phyloP scores from a whole-genome alignment of 2,888 invertebrate genomes.

The Asteroscopus sphinx region DNA sequence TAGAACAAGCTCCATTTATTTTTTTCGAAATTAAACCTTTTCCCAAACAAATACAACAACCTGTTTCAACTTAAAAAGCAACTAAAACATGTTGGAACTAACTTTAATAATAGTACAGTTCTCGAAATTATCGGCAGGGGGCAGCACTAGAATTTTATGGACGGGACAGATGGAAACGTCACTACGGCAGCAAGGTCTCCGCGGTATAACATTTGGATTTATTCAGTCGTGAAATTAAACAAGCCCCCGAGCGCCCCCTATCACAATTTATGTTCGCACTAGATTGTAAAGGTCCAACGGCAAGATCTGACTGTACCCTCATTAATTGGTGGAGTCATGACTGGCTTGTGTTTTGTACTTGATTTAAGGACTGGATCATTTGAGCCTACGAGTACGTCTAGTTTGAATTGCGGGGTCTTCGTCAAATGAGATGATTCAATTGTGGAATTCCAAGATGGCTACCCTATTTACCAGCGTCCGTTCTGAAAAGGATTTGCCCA shows the following conservation, averaged over 20 bases:
- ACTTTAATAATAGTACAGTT: constrained; percentile 35
- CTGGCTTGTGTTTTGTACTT: constrained; percentile 71
- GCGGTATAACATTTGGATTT: constrained; percentile 86
- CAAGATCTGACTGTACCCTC: constrained; percentile 77
- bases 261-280: constrained; percentile 88
- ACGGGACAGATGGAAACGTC: constrained; percentile 76
- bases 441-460: no score
- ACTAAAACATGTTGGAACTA: constrained; percentile 23
- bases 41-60: neutral
- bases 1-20: neutral
- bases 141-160: constrained; percentile 76
- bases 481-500: no score
- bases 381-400: constrained; percentile 35
- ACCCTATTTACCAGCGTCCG: no score
- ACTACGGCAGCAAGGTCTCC: constrained; percentile 66
- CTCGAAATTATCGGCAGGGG: constrained; percentile 61
- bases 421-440: neutral
- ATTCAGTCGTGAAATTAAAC: constrained; percentile 89
- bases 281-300: constrained; percentile 81
- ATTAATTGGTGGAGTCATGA: constrained; percentile 79
- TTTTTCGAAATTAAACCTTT: neutral
- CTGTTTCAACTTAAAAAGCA: constrained; percentile 18
- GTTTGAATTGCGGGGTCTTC: constrained; percentile 29
- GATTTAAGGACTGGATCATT: constrained; percentile 61
- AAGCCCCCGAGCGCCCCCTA: constrained; percentile 83